Base-by-base conservation (phyloP, 2,888 invertebrate genomes). In the Mayetiola destructor region DNA sequence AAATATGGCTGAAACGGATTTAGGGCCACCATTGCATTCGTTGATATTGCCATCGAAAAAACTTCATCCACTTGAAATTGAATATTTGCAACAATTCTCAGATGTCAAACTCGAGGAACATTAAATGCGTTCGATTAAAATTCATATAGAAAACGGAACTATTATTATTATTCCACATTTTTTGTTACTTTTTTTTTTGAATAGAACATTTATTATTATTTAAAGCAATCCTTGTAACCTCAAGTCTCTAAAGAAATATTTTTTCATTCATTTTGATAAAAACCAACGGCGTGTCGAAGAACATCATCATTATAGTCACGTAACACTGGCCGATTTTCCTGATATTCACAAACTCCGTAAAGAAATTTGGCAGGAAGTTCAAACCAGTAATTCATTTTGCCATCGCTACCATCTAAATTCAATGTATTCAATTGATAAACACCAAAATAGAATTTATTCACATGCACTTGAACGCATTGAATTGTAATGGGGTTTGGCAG, bases 21-120 rank as follows among this genome's bases (percentile, higher is more conserved):
- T 99, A 61, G 97, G 99, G 4, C 77, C 79, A 36, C 99, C 99
- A 1, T 77, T 99, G 42, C 99, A 99, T 74, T 96, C 93, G 42
- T 77, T 99, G 42, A 84, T 99, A 57, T 84, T 99, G 65, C 84
- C 89, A 60, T 88, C 88, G 39, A 77, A 82, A 62, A 72, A 74
- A 59, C 75, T 95, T 69, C 97, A 99, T 78, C 92, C 93, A 10
- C 72, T 97, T 35, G 99, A 99, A 76, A 69, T 76, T 57, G 94
- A 96, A 69, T 95, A 88, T 79, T 73, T 97, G 58, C 72, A 77
- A 62, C 82, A 84, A 68, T 88, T 81, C 62, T 64, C 68, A 29
- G 64, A 64, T 59, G 63, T 69, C 55, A 68, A 70, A 62, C 60
- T 70, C 57, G 67, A 70, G 56, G 69, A 70, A 60, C 16, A 29